phyloP scores from a whole-genome alignment of 1,140 invertebrate genomes.

The Gonatopus flavifemur region DNA sequence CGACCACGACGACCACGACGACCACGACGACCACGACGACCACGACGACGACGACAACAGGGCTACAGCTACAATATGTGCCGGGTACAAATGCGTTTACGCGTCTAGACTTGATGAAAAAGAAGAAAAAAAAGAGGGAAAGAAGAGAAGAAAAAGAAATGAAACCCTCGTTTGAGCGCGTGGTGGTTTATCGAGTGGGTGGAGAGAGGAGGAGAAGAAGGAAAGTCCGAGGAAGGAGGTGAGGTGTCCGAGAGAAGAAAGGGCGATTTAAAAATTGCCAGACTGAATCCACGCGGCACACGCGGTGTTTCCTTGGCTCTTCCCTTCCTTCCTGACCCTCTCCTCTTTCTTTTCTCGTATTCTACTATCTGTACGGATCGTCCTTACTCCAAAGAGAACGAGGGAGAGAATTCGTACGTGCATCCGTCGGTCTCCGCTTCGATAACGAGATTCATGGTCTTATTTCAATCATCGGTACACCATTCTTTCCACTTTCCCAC shows the following conservation, averaged over 20 bases:
- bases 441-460: too few relatives aligned
- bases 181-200: conserved; percentile 29
- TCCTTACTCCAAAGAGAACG: neutral
- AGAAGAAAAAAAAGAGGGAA: too few relatives aligned
- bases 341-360: conserved; percentile 1
- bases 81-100: conserved; percentile 55
- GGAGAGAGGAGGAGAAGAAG: conserved; percentile 16
- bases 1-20: too few relatives aligned
- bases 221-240: conserved; percentile 6
- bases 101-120: conserved; percentile 59
- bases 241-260: too few relatives aligned
- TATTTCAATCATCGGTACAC: too few relatives aligned
- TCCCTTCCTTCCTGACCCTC: neutral
- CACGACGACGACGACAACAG: too few relatives aligned
- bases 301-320: conserved; percentile 16
- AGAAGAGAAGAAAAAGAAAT: conserved; percentile 59
- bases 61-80: too few relatives aligned
- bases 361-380: neutral
- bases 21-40: too few relatives aligned
- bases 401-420: neutral
- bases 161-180: conserved; percentile 40
- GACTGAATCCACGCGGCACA: conserved; percentile 30
- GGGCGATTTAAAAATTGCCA: conserved; percentile 48
- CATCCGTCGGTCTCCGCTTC: too few relatives aligned
- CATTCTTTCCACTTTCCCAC: too few relatives aligned